Percentiles rank a stretch among this genome's conserved stretches.
Conservation (phyloP, 2,888 invertebrate genomes). For the Drosophila siamana region DNA sequence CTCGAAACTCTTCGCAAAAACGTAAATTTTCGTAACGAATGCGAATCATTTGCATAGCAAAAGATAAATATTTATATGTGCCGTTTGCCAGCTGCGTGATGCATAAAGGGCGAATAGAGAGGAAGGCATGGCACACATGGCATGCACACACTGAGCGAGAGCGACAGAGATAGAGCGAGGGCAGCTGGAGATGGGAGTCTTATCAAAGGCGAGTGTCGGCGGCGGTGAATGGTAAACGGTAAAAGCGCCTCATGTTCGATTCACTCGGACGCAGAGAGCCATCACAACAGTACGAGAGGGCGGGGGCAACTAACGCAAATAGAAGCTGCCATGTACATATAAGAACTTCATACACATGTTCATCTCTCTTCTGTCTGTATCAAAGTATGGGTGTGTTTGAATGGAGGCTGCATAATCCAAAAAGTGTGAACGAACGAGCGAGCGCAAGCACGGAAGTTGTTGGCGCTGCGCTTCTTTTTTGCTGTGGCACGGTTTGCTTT, state of each 20-base stretch:
- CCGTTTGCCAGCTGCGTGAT: conserved; percentile 7
- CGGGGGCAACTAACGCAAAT: conserved; percentile 42
- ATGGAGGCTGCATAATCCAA: conserved; percentile 63
- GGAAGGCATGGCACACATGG: too few relatives aligned
- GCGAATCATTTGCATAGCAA: conserved; percentile 67
- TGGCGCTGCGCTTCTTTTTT: conserved; percentile 31
- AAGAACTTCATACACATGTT: neutral
- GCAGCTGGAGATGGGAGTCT: conserved; percentile 5
- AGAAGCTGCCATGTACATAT: conserved; percentile 31
- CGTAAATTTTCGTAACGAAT: conserved; percentile 41
- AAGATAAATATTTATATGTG: conserved; percentile 71
- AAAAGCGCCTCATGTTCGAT: conserved; percentile 36
- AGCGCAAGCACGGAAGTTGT: conserved; percentile 68
- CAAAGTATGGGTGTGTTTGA: conserved; percentile 5
- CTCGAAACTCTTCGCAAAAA: conserved; percentile 30
- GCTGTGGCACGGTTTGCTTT: conserved; percentile 61
- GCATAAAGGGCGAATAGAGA: conserved; percentile 11
- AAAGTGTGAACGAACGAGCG: conserved; percentile 67
- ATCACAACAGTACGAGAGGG: conserved; percentile 8
- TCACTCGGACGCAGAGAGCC: conserved; percentile 25
- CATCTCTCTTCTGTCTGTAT: conserved; percentile 3
- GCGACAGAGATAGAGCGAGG: too few relatives aligned
- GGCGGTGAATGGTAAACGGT: conserved; percentile 34
- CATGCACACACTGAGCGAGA: too few relatives aligned
- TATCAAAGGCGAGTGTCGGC: conserved; percentile 42